Conservation (phyloP, 2,888 invertebrate species). For the Pterobdella sp. region DNA sequence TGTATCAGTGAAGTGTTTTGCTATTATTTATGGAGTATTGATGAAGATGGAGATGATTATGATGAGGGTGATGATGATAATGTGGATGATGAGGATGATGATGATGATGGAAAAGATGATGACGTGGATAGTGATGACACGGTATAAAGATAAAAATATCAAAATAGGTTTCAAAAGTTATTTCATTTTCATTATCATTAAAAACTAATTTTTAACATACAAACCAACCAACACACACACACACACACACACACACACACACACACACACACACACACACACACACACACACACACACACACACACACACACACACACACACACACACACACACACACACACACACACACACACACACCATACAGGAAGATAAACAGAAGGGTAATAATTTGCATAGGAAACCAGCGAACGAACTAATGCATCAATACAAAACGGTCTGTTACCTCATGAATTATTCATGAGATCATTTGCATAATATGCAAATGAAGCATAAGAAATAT, state of each 20-base stretch:
- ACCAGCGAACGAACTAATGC: conserved; percentile 23
- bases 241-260: conserved; percentile 23
- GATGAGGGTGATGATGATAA: no score
- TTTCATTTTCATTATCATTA: not conserved
- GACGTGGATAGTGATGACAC: not conserved
- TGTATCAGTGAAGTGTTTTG: no score
- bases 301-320: no score
- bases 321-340: no score
- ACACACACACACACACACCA: conserved; percentile 13
- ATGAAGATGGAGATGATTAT: no score
- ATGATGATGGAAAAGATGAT: not conserved
- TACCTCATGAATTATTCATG: conserved; percentile 23
- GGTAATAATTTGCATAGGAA: conserved; percentile 23
- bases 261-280: conserved; percentile 21
- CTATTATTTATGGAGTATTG: no score
- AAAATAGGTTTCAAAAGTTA: not conserved
- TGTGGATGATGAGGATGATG: not conserved
- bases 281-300: conserved; percentile 16
- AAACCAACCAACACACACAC: conserved; percentile 13
- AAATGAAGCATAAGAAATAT: conserved; percentile 1
- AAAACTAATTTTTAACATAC: not conserved
- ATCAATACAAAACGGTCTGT: conserved; percentile 24
- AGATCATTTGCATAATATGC: conserved; percentile 23
- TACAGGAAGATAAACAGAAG: not conserved
- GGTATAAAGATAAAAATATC: not conserved